phyloP scores from a whole-genome alignment of 2,113 vertebrate genomes.

The Lampris incognitus region DNA sequence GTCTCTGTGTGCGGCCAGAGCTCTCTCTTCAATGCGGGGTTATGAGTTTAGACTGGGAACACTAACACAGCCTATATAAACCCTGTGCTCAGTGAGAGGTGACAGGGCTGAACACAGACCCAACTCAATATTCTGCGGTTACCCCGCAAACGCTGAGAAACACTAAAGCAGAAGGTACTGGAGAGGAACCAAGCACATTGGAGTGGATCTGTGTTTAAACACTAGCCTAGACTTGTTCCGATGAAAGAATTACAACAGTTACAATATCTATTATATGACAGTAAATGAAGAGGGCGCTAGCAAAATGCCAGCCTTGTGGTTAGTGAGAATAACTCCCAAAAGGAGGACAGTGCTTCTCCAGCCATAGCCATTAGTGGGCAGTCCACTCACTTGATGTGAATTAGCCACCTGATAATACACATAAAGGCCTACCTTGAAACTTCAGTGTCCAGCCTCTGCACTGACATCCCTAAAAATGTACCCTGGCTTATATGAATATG shows the following conservation, averaged over 20 bases:
- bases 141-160: conserved; percentile 6
- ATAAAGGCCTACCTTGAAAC: no score
- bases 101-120: conserved; percentile 45
- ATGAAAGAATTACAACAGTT: conserved; percentile 8
- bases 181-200: conserved; percentile 27
- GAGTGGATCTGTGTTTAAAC: no score
- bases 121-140: conserved; percentile 29
- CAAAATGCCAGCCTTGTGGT: background rate
- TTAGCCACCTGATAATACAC: no score
- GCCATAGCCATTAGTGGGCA: no score
- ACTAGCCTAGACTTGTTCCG: background rate
- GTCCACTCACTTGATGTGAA: no score
- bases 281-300: background rate
- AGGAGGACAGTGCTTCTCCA: no score
- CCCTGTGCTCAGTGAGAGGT: conserved; percentile 39
- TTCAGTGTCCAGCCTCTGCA: no score
- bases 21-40: conserved; percentile 42
- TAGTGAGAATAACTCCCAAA: no score
- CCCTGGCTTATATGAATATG: no score
- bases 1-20: conserved; percentile 42
- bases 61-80: conserved; percentile 71
- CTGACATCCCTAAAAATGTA: no score
- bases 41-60: conserved; percentile 71
- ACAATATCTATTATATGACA: background rate
- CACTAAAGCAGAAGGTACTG: background rate